These are phyloP conservation scores for Pogonomyrmex barbatus DNA, from an alignment of 1,140 invertebrate species.

Conservation along the genomic window DNA sequence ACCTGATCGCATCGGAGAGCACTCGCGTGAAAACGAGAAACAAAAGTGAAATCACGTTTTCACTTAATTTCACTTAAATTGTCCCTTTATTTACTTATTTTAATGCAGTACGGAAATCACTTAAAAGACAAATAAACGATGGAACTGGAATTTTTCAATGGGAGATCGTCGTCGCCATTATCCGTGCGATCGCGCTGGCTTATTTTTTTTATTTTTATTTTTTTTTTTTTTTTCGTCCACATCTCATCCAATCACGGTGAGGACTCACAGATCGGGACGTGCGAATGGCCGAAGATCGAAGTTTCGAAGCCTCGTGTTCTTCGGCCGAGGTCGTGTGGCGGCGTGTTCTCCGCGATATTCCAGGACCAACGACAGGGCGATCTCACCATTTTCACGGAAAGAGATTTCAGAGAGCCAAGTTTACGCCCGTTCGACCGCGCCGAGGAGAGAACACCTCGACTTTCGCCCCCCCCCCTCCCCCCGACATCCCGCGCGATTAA, in stretches of 20 bases:
- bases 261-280: constrained; percentile 13
- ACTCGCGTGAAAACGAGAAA: background rate
- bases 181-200: background rate
- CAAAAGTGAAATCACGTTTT: background rate
- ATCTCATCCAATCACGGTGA: background rate
- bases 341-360: constrained; percentile 13
- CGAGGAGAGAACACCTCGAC: constrained; percentile 4
- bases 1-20: background rate
- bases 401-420: constrained; percentile 78
- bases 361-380: constrained; percentile 56
- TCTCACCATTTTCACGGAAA: constrained; percentile 51
- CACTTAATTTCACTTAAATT: background rate
- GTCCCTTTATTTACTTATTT: background rate
- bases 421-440: constrained; percentile 62
- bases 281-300: constrained; percentile 62
- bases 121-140: background rate
- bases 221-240: background rate
- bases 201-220: background rate
- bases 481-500: constrained; percentile 29
- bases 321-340: background rate
- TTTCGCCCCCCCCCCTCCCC: background rate
- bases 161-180: background rate
- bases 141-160: background rate
- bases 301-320: constrained; percentile 53
- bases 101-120: background rate